Base-by-base conservation (phyloP, 2,113 vertebrate genomes). In the Macrotis lagotis region DNA sequence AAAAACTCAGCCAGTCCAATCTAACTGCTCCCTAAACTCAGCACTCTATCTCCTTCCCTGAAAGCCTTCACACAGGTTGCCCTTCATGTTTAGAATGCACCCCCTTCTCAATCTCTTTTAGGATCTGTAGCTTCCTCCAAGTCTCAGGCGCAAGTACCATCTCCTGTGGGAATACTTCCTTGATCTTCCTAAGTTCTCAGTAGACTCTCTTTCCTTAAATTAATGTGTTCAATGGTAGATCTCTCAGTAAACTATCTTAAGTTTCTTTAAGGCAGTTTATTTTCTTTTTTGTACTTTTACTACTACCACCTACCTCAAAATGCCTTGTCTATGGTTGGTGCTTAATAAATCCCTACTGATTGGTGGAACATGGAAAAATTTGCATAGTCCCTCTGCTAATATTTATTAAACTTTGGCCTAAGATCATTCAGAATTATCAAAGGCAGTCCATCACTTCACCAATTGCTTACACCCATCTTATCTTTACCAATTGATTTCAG, bases 401-500 rank as follows among this genome's bases (percentile, higher is more conserved):
- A n/a, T 74, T n/a, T n/a, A 95, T 51, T 90, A 25, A 50, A 19
- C 24, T 6, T n/a, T 53, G 50, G 14, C 3, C 66, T 26, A 95
- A 51, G 47, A 90, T 14, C 52, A 94, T 50, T 88, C 47, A 92
- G 89, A 91, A 91, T 92, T 95, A 90, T 53, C 51, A 90, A 16
- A 95, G 92, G 25, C 95, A 90, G 88, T 5, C 94, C 8, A 11
- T 47, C 28, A 89, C 90, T 92, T 92, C 51, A 95, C 48, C 83
- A 16, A 93, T 1, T 51, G 25, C 25, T 90, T 49, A 74, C 0
- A 74, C 19, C 47, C 83, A 91, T 55, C 96, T 51, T 74, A 93
- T 95, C 96, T 91, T 90, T 93, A 50, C 92, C 93, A 93, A n/a
- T 51, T 96, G 89, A 92, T 89, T 94, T 93, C 59, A 93, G 31